Conservation (phyloP, 2,113 vertebrate species). For the Sprattus sprattus region DNA sequence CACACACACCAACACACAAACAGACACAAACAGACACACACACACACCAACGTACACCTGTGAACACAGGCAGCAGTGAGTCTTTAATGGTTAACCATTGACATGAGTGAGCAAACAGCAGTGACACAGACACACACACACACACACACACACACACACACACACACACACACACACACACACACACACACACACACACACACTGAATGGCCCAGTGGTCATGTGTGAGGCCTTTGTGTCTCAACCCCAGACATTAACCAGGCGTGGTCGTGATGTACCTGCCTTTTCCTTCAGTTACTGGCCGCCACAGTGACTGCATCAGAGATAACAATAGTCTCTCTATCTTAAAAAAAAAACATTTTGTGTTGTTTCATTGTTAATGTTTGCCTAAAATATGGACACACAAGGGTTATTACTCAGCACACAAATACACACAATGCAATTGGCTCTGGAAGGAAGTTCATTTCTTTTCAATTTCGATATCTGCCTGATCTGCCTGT, state of each 20-base stretch:
- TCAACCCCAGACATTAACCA: not conserved
- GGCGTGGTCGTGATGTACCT: not conserved
- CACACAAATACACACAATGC: not conserved
- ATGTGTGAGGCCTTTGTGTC: not conserved
- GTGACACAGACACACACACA: not conserved
- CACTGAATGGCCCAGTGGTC: not conserved
- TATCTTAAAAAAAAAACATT: not conserved
- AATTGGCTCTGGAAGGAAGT: not conserved
- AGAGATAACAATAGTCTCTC: conserved; percentile 2
- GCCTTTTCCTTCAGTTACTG: not conserved
- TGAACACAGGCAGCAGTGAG: not conserved
- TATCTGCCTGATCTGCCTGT: not conserved
- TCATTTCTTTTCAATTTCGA: too few species aligned
- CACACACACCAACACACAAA: not conserved
- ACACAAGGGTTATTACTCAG: not conserved
- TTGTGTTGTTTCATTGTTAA: not conserved
- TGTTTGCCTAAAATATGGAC: not conserved
- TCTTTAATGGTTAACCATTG: not conserved
- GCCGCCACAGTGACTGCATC: conserved; percentile 13
- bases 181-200: not conserved
- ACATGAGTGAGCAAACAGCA: not conserved
- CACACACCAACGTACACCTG: not conserved
- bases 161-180: not conserved
- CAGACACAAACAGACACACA: not conserved
- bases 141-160: conserved; percentile 2